Evolutionary conservation across 2,888 invertebrate species (phyloP), one percentile per base, ranked within the genome.

Genomic region (Leucophenga montana): DNA sequence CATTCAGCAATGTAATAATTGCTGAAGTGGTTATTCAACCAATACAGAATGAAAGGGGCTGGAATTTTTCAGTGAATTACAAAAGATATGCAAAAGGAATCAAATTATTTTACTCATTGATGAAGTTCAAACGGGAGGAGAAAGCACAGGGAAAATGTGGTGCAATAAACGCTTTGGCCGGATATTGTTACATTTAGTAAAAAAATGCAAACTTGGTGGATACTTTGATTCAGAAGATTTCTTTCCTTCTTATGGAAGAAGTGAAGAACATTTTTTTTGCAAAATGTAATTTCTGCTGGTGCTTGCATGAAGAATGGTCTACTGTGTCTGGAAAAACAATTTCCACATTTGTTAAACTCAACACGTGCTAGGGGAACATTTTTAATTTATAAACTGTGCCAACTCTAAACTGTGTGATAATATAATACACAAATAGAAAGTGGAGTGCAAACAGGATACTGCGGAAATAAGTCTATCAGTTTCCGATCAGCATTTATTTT

Each of bases 61-160:
- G 0, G 92, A 94, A 77, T 98, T 97, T 88, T 98, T 98, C 89
- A 94, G 94, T 87, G 90, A 91, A 65, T 91, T 99, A 1, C 97
- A 97, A 87, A 90, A 91, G 73, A 91, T 98, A 74, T 93, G 94
- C 66, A 93, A 94, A 85, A 91, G 93, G 92, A 90, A 94, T 80
- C 93, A 93, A 4, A 92, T 93, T 1, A 95, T 94, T 1, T 90
- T 97, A 20, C 91, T 99, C 67, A 92, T 99, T 0, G 99, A 99
- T 89, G 99, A 99, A 89, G 99, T 99, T 0, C 99, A 99, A 90
- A 99, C 99, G 0, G 99, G 99, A 0, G 95, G 97, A 71, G 99
- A 99, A 0, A 93, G 96, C 0, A 97, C 98, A 0, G 99, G 99
- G 20, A 97, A 95, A 89, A 95, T 98, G 92, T 99, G 99, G 99